Evolutionary conservation across 53 echinoderm and acorn worm species (phyloP).

Genomic region (Henricia sp.): DNA sequence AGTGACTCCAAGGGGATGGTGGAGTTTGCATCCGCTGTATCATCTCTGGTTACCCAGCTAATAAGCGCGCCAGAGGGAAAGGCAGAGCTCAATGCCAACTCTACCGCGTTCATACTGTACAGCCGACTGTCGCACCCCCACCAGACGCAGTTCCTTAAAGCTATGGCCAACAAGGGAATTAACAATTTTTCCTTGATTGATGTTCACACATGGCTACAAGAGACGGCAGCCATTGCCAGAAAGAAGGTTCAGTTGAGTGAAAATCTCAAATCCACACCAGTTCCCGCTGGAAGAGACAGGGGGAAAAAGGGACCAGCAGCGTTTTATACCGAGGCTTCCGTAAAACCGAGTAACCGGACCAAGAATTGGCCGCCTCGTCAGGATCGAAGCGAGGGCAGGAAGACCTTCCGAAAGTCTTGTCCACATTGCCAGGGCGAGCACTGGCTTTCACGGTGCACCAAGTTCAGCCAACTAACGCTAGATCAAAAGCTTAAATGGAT

Average conservation of each 20-base stretch:
- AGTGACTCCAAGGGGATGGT: constrained; percentile 14
- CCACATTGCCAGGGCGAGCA: constrained; percentile 1
- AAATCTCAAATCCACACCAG: not conserved
- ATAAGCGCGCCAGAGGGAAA: not conserved
- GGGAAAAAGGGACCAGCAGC: too few relatives aligned
- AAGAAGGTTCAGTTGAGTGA: not conserved
- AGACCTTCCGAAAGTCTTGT: constrained; percentile 7
- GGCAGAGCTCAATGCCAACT: constrained; percentile 13
- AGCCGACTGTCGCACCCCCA: constrained; percentile 17
- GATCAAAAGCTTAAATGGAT: not conserved
- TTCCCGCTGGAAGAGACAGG: not conserved
- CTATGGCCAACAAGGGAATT: not conserved
- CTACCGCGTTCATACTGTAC: constrained; percentile 25
- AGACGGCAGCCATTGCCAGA: not conserved
- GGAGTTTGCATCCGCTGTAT: constrained; percentile 6
- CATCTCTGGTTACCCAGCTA: not conserved
- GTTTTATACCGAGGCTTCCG: not conserved
- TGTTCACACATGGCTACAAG: not conserved
- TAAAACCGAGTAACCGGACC: too few relatives aligned
- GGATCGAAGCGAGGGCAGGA: not conserved
- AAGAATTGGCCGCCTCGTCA: not conserved
- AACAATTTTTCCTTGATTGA: not conserved
- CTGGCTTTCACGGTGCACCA: constrained; percentile 12
- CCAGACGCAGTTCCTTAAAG: constrained; percentile 3
- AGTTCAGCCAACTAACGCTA: not conserved